A percentile compares a stretch with the other conserved stretches of the same genome.
phyloP scores from a whole-genome alignment of 2,797 vertebrate genomes.

The Taeniopygia guttata region DNA sequence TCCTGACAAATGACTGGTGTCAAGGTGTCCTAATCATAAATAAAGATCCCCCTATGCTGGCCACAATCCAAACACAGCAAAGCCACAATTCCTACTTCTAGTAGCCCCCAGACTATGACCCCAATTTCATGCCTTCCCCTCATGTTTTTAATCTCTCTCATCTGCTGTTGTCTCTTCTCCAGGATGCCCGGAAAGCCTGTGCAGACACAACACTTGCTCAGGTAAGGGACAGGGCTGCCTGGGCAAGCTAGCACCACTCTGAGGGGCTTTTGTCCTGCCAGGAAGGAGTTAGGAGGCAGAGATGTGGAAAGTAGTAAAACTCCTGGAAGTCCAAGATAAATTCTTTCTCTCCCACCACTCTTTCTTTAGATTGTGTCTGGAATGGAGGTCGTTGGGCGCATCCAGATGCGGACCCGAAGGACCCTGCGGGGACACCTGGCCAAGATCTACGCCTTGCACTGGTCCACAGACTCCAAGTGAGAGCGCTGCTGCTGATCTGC shows the following conservation, averaged over 20 bases:
- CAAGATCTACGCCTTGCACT: slow-evolving; percentile 99
- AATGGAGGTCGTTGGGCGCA: slow-evolving; percentile 81
- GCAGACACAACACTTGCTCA: slow-evolving; percentile 89
- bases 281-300: not conserved
- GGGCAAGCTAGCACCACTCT: not conserved
- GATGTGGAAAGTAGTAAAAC: not conserved
- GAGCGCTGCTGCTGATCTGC: not conserved
- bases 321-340: not conserved
- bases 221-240: slow-evolving; percentile 55
- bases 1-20: not conserved
- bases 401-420: slow-evolving; percentile 92
- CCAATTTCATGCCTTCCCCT: not conserved
- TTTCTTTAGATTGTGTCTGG: slow-evolving; percentile 72
- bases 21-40: not conserved
- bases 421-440: slow-evolving; percentile 94
- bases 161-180: not conserved
- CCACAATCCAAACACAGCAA: not conserved
- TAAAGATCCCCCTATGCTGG: not conserved
- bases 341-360: not conserved
- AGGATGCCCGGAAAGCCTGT: slow-evolving; percentile 91
- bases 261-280: not conserved
- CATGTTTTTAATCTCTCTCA: not conserved
- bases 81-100: not conserved
- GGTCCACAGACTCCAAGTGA: slow-evolving; percentile 92
- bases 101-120: not conserved